phyloP scores from a whole-genome alignment of 2,797 vertebrate species.

The Catharus ustulatus region DNA sequence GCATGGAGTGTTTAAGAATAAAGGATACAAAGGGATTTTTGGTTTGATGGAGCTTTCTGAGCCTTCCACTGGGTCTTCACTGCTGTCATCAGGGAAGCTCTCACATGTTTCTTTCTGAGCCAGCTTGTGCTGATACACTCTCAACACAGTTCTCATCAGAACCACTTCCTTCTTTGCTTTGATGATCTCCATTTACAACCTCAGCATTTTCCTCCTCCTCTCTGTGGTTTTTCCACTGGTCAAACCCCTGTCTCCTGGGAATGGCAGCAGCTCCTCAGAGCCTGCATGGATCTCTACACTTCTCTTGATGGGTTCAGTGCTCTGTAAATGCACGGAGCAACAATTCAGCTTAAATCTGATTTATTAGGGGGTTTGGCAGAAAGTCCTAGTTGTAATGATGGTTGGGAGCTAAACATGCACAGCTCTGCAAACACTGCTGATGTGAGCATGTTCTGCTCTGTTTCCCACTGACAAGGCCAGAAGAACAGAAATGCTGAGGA shows the following conservation, averaged over 20 bases:
- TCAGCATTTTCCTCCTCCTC: no score
- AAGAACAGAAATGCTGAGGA: no score
- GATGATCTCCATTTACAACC: no score
- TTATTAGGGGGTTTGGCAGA: background rate
- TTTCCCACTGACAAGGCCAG: no score
- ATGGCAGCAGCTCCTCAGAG: no score
- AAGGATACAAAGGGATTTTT: constrained; percentile 74
- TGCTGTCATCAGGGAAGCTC: constrained; percentile 23
- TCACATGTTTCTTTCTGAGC: background rate
- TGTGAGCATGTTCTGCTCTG: background rate
- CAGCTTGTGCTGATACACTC: no score
- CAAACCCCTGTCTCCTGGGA: no score
- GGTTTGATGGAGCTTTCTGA: background rate
- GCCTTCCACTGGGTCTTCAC: background rate
- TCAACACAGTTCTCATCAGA: no score
- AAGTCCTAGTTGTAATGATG: background rate
- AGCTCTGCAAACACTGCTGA: background rate
- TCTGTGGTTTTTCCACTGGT: no score
- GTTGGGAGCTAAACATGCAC: background rate
- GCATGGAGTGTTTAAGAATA: background rate
- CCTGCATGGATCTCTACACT: rapidly evolving
- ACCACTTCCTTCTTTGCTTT: no score
- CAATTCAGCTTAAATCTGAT: background rate
- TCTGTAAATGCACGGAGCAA: background rate
- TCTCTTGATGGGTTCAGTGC: background rate